Evolutionary conservation across 2,797 vertebrate species (phyloP), one percentile per base, ranked within the genome.

Genomic region (Mycteria americana): DNA sequence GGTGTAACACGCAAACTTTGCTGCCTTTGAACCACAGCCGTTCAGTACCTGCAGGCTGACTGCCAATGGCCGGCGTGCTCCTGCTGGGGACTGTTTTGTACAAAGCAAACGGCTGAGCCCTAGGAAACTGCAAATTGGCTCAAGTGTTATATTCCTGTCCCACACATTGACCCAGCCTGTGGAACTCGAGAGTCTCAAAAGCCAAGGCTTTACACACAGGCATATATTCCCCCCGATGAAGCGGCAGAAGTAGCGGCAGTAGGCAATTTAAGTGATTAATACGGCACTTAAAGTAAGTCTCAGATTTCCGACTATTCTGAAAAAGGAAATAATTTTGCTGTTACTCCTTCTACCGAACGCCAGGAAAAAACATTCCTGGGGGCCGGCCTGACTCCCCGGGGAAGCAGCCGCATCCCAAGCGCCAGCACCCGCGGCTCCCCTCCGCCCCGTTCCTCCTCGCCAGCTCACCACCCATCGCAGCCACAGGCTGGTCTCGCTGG

Each of bases 401-500:
- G 21, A 75, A 59, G 51, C 10, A 68, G 17, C 30, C 3, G 2
- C 48, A 9, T 5, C 10, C 46, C 33, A 19, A 27, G 60, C 35
- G 8, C 59, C 59, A 12, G 59, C 35, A 37, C 59, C 59, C 59
- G 5, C 59, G 5, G 16, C 35, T 59, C 16, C 59, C 59, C 35
- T 37, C 35, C 4, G 11, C 18, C 1, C 13, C 1, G 2, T 0
- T 27, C 25, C 77, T 27, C 7, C 7, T 6, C 3, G 45, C 15
- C 6, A 4, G 81, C 96, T 96, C 92, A 99, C 99, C 99, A 99
- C 98, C 99, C 99, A 99, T 88, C 97, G 98, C 62, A 99, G 97
- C 97, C 97, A 97, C 75, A 99, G 98, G 96, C 99, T 99, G 94
- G 99, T 99, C 98, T 99, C 99, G 12, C 99, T 99, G 76, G 99